These are phyloP conservation scores for Siniperca knerii DNA, from an alignment of 2,113 vertebrate species.

Conservation along the genomic window DNA sequence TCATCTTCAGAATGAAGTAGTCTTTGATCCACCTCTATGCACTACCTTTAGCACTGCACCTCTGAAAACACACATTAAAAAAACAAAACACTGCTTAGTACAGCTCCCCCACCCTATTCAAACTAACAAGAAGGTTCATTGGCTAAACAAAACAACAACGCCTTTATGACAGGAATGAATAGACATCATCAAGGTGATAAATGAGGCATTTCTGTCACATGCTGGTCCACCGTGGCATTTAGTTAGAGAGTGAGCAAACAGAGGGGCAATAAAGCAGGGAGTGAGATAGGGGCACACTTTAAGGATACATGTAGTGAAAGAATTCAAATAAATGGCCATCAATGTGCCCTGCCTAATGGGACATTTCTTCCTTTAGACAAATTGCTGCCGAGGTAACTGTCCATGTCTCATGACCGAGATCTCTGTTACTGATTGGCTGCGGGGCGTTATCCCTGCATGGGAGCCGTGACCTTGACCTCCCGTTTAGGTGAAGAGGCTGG, in stretches of 20 bases:
- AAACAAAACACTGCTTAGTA: constrained; percentile 18
- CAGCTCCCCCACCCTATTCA: constrained; percentile 32
- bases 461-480: constrained; percentile 49
- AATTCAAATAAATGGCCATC: constrained; percentile 51
- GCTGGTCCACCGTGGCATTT: constrained; percentile 57
- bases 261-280: constrained; percentile 36
- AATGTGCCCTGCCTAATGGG: constrained; percentile 26
- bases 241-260: constrained; percentile 55
- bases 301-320: constrained; percentile 63
- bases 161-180: constrained; percentile 51
- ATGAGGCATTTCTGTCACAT: constrained; percentile 52
- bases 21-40: constrained; percentile 64
- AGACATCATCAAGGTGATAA: constrained; percentile 51
- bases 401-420: constrained; percentile 20
- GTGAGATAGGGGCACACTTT: constrained; percentile 41
- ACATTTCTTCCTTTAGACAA: constrained; percentile 65
- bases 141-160: neutral
- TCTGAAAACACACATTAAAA: constrained; percentile 29
- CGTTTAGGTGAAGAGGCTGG: constrained; percentile 40
- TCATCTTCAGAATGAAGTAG: constrained; percentile 29
- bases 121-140: constrained; percentile 25
- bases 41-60: constrained; percentile 28
- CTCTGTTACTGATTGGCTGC: constrained; percentile 43
- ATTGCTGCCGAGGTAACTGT: constrained; percentile 73
- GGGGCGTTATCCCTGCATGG: constrained; percentile 23